Base-by-base conservation (phyloP, 2,888 invertebrate genomes). In the Tubulanus polymorphus region DNA sequence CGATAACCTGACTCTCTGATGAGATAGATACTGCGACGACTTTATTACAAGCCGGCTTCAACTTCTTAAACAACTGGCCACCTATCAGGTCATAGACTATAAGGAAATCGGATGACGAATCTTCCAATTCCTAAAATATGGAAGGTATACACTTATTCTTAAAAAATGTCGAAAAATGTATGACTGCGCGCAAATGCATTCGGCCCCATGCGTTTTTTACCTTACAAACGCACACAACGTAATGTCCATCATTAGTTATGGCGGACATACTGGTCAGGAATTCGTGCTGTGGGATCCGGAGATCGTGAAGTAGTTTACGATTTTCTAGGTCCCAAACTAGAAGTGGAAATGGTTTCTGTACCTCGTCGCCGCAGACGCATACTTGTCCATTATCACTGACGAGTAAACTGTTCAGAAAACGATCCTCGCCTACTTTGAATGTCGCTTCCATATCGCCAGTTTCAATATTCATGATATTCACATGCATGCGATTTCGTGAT, bases 81-180 rank as follows among this genome's bases (percentile, higher is more conserved):
- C 90, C 91, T 79, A 90, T 89, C 48, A 93, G 83, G 81, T 93
- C 92, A 78, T 92, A 92, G 48, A 92, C 91, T 51, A 91, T 90
- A 54, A 92, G 89, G 81, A 91, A 92, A 82, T 91, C 91, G 0
- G 91, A 62, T 3, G 55, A 50, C 2, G 56, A 48, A 20, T 57
- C 61, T 26, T 64, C 63, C 35, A 67, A 46, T 48, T 67, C 68
- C 69, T 69, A 60, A 2, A 23, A 52, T 20, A 3, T 26, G 10
- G 1, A 20, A 35, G n/a, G n/a, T n/a, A n/a, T n/a, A n/a, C n/a
- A n/a, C n/a, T n/a, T n/a, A n/a, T n/a, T n/a, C n/a, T n/a, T 32
- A 12, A n/a, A 32, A 12, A 10, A 32, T n/a, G 35, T 32, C 10
- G n/a, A 10, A 32, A 32, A n/a, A 32, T 32, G 10, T 32, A 12